These are phyloP conservation scores for Malacosoma neustria DNA, from an alignment of 2,888 invertebrate species.

Conservation along the genomic window DNA sequence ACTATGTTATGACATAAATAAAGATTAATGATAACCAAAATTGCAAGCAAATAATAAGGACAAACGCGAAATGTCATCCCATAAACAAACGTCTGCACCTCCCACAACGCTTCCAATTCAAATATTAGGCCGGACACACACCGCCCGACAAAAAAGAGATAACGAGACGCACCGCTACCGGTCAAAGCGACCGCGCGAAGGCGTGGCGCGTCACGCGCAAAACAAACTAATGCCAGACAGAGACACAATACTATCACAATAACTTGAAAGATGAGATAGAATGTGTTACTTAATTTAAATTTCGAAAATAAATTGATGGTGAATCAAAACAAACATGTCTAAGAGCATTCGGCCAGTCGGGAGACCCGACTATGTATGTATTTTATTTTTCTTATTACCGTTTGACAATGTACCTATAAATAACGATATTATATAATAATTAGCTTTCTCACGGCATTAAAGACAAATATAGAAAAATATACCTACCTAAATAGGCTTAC, in stretches of 20 bases:
- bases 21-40: too few relatives aligned
- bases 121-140: slow-evolving; percentile 67
- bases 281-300: slow-evolving; percentile 51
- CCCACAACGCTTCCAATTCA: slow-evolving; percentile 59
- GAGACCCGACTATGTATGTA: too few relatives aligned
- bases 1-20: too few relatives aligned
- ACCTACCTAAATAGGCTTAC: too few relatives aligned
- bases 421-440: too few relatives aligned
- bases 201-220: slow-evolving; percentile 71
- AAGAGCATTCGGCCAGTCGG: too few relatives aligned
- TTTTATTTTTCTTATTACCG: too few relatives aligned
- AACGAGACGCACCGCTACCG: slow-evolving; percentile 66
- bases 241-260: slow-evolving; percentile 26
- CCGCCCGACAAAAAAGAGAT: slow-evolving; percentile 54
- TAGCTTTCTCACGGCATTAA: too few relatives aligned
- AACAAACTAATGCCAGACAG: slow-evolving; percentile 62
- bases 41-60: slow-evolving; percentile 17
- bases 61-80: slow-evolving; percentile 24
- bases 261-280: slow-evolving; percentile 13
- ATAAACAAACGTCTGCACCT: slow-evolving; percentile 47
- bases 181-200: slow-evolving; percentile 60
- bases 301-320: slow-evolving; percentile 68
- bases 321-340: slow-evolving; percentile 72
- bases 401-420: too few relatives aligned
- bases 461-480: too few relatives aligned